Conservation (phyloP, 2,888 invertebrate species). For the Tenodera sinensis region DNA sequence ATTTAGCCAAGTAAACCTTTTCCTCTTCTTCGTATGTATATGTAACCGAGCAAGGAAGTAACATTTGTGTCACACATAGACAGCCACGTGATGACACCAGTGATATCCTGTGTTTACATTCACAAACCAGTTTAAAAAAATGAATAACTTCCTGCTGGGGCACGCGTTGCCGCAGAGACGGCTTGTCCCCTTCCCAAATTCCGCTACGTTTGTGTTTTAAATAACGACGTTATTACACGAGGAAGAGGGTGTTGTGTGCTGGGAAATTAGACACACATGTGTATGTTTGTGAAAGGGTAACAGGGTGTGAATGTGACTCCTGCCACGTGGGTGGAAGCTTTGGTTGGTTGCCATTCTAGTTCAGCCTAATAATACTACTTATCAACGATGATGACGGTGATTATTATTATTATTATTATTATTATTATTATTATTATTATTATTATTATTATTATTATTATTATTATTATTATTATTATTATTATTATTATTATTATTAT, state of each 20-base stretch:
- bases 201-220: constrained; percentile 5
- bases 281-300: neutral
- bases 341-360: neutral
- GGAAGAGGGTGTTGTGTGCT: neutral
- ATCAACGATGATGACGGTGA: too few species aligned
- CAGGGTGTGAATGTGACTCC: neutral
- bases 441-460: too few species aligned
- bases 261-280: constrained; percentile 1
- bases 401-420: too few species aligned
- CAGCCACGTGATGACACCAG: neutral
- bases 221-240: constrained; percentile 2
- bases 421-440: too few species aligned
- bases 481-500: too few species aligned
- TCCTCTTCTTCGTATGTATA: too few species aligned
- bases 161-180: neutral
- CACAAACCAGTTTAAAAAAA: neutral
- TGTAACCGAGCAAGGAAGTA: neutral
- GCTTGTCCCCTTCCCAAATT: neutral
- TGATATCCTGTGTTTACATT: constrained; percentile 18
- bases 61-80: neutral
- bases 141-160: constrained; percentile 10
- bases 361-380: neutral
- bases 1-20: neutral
- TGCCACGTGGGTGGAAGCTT: neutral
- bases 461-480: too few species aligned